phyloP scores from a whole-genome alignment of 1,140 invertebrate species.

The Drosophila seguyi region DNA sequence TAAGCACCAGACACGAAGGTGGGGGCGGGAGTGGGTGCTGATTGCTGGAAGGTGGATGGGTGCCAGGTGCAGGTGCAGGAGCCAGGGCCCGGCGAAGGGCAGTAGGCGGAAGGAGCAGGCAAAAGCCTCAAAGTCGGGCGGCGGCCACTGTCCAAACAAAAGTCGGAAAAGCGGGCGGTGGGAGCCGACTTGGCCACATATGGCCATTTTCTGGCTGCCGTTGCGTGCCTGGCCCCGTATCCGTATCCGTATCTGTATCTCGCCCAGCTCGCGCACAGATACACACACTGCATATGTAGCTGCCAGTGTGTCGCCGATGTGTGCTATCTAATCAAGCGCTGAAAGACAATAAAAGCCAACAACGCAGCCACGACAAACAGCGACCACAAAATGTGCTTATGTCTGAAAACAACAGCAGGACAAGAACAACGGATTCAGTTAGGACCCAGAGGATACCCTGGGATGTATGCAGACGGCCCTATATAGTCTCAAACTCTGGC shows the following conservation, averaged over 20 bases:
- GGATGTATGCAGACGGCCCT: too few relatives aligned
- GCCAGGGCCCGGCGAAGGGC: conserved; percentile 43
- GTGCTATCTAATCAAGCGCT: conserved; percentile 79
- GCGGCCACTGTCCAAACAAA: conserved; percentile 59
- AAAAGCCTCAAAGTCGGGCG: conserved; percentile 60
- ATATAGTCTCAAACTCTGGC: neutral
- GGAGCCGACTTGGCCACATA: conserved; percentile 78
- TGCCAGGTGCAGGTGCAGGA: conserved; percentile 55
- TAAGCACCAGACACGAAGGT: conserved; percentile 77
- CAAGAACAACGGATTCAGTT: conserved; percentile 26
- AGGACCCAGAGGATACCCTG: conserved; percentile 23
- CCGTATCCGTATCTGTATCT: conserved; percentile 39
- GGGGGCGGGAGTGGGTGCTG: conserved; percentile 8
- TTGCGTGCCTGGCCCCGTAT: conserved; percentile 53
- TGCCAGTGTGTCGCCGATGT: conserved; percentile 10
- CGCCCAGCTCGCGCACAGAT: conserved; percentile 9
- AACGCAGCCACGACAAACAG: conserved; percentile 77
- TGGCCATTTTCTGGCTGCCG: conserved; percentile 73
- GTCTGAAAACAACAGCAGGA: conserved; percentile 59
- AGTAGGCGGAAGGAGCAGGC: conserved; percentile 45
- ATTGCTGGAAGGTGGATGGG: conserved; percentile 6
- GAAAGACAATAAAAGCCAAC: conserved; percentile 83
- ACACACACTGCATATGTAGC: conserved; percentile 11
- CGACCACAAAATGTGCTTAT: conserved; percentile 80
- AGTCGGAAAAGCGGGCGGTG: conserved; percentile 45